A percentile compares a stretch with the other conserved stretches of the same genome.
Evolutionary conservation across 2,797 vertebrate species (phyloP).

Genomic region (Thamnophis elegans): DNA sequence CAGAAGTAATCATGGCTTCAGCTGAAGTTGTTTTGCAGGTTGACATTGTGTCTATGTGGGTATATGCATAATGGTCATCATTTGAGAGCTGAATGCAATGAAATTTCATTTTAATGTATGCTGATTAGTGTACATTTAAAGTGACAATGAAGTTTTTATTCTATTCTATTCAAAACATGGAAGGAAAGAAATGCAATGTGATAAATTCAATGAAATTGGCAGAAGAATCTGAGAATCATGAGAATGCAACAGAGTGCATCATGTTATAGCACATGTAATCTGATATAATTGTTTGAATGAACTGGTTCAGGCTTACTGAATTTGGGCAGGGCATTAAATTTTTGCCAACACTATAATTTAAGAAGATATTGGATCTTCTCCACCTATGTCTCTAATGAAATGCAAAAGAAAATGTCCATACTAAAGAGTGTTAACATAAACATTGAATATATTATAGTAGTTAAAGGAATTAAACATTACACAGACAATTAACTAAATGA

Average conservation of each 20-base stretch:
- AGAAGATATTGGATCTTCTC: neutral
- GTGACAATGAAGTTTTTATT: too few species aligned
- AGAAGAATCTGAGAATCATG: neutral
- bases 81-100: too few species aligned
- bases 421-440: neutral
- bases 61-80: too few species aligned
- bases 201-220: neutral
- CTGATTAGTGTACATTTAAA: too few species aligned
- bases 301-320: neutral
- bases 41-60: too few species aligned
- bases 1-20: too few species aligned
- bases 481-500: neutral
- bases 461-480: neutral
- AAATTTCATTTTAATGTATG: too few species aligned
- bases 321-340: neutral
- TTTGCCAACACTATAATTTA: neutral
- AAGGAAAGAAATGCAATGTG: neutral
- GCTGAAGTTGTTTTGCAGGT: too few species aligned
- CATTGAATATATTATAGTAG: neutral
- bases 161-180: neutral
- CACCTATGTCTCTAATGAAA: neutral
- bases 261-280: neutral
- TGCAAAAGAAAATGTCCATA: neutral
- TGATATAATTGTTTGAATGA: neutral
- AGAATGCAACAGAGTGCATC: neutral